Evolutionary conservation across 2,888 invertebrate genomes (phyloP), one percentile per base, ranked within the genome.

Genomic region (Saturnia japonica): DNA sequence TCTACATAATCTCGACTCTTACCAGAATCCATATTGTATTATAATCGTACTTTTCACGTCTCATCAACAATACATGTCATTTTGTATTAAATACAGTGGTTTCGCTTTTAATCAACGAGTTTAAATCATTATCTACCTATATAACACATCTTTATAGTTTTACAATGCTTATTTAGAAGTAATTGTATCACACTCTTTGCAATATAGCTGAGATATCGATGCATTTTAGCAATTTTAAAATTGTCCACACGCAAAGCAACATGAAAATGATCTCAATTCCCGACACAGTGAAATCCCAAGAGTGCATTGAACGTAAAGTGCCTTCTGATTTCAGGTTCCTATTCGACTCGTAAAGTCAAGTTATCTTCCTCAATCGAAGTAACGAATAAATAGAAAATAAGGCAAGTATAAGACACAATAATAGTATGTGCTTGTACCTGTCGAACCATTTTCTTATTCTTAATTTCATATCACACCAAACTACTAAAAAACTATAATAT

Each of bases 221-320:
- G 2, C 54, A 54, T 22, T 54, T 54, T n/a, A 60, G 57, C 57
- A 34, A 28, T 43, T 45, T 69, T 69, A 51, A 51, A 66, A 51
- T 51, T 51, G 34, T 51, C n/a, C 57, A 45, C 57, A 71, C 34
- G 72, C 70, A 68, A 79, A 78, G 76, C 74, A 75, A 77, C 74
- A 76, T 76, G 74, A 75, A 78, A 75, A 71, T 76, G 75, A 77
- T 78, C 72, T 71, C 72, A 78, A 75, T 76, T 78, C 79, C 78
- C 76, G 60, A 75, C 78, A 80, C 81, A 82, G 75, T 74, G 75
- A 75, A 80, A 76, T 80, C 87, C 82, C 86, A 76, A 72, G 85
- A 86, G 87, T 83, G 83, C 83, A 82, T 82, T 86, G 82, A 84
- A 80, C 83, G 82, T 83, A 83, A 86, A 88, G 85, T 85, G 83